A percentile compares a stretch with the other conserved stretches of the same genome.
Evolutionary conservation across 2,888 invertebrate genomes (phyloP).

Genomic region (Taphrorychus bicolor): DNA sequence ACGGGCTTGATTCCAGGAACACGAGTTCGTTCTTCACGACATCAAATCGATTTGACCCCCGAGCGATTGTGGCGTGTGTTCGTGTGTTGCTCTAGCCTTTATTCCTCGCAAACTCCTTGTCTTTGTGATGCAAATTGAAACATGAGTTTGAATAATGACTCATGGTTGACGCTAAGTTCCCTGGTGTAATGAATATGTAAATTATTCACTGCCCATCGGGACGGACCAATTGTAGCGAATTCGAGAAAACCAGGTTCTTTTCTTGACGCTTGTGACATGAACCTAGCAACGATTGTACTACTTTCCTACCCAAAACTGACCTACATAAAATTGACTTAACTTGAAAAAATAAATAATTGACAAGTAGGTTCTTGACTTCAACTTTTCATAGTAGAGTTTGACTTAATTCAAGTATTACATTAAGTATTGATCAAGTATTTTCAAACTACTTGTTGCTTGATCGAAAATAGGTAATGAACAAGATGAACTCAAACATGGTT

Average conservation of each 20-base stretch:
- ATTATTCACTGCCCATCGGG: conserved; percentile 1
- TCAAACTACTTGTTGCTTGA: too few relatives aligned
- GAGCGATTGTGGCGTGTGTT: conserved; percentile 19
- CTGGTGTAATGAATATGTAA: conserved; percentile 32
- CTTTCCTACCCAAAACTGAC: too few relatives aligned
- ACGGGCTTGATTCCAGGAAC: conserved; percentile 8
- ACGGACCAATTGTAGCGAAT: neutral
- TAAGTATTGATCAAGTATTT: too few relatives aligned
- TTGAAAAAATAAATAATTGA: too few relatives aligned
- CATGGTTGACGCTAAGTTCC: conserved; percentile 30
- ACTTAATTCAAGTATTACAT: too few relatives aligned
- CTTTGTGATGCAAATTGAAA: conserved; percentile 40
- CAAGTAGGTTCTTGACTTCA: too few relatives aligned
- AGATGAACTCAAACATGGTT: too few relatives aligned
- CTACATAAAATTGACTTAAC: too few relatives aligned
- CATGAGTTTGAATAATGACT: conserved; percentile 42
- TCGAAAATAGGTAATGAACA: too few relatives aligned
- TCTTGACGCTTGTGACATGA: too few relatives aligned
- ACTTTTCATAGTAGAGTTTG: too few relatives aligned
- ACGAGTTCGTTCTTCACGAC: conserved; percentile 18
- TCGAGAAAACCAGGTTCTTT: neutral
- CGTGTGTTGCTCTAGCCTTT: conserved; percentile 16
- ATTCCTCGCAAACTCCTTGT: conserved; percentile 26
- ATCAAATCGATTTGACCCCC: conserved; percentile 25
- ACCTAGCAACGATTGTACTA: too few relatives aligned